Conservation (phyloP, 2,113 vertebrate species). For the Triplophysa tibetana region DNA sequence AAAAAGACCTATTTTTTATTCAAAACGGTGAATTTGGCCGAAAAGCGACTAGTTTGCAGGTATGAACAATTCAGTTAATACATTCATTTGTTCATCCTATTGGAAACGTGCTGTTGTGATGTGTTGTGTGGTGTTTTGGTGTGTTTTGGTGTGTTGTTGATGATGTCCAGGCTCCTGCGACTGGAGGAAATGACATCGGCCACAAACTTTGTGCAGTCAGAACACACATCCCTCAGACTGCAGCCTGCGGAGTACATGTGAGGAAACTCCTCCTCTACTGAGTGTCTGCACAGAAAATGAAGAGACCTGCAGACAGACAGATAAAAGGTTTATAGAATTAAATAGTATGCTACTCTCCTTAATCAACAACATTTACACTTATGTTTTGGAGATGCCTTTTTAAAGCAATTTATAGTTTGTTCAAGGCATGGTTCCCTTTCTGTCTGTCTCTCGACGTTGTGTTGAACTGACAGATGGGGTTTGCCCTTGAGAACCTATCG, state of each 20-base stretch:
- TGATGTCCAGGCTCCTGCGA: conserved; percentile 87
- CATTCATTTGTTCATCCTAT: conserved; percentile 15
- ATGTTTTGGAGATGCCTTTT: too few relatives aligned
- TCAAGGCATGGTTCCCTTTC: too few relatives aligned
- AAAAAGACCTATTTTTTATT: too few relatives aligned
- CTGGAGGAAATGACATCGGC: conserved; percentile 88
- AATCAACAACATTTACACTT: too few relatives aligned
- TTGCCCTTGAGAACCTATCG: too few relatives aligned
- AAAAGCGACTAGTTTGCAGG: too few relatives aligned
- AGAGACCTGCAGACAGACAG: conserved; percentile 75
- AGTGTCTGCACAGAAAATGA: conserved; percentile 77
- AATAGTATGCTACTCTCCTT: too few relatives aligned
- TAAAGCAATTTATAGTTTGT: too few relatives aligned
- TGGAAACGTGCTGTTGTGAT: conserved; percentile 19
- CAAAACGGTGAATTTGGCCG: too few relatives aligned
- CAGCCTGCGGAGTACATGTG: conserved; percentile 92
- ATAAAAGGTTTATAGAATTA: not conserved
- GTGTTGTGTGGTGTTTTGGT: conserved; percentile 15
- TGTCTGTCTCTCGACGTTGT: too few relatives aligned
- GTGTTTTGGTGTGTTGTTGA: conserved; percentile 80
- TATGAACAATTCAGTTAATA: not conserved
- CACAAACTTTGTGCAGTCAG: conserved; percentile 87
- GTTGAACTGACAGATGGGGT: too few relatives aligned
- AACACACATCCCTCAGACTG: conserved; percentile 85
- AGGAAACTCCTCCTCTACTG: conserved; percentile 90